Base-by-base conservation (phyloP, 2,888 invertebrate species). In the Lasioglossum zephyrum region DNA sequence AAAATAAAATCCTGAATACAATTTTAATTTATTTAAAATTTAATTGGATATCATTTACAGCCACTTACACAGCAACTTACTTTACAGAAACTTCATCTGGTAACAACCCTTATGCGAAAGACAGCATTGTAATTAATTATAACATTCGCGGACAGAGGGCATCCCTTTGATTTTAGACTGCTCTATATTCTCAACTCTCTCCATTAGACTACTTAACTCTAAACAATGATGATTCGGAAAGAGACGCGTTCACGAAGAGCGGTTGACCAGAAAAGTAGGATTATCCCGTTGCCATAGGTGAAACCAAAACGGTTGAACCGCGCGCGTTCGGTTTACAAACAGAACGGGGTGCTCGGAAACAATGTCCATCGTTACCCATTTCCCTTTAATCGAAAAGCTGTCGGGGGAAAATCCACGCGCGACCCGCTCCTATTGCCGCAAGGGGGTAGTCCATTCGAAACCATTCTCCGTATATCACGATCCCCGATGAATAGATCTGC, bases 301-400 rank as follows among this genome's bases (percentile, higher is more conserved):
- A 36, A 41, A n/a, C 18, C 36, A 69, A 69, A 49, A 63, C 57
- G 47, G 49, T 69, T 22, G 73, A 76, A 57, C n/a, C 74, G 73
- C 41, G 74, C 31, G 74, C 4, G 22, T 86, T 78, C 47, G 80
- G 66, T 86, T 73, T 73, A 47, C 75, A 72, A 60, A 72, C 49
- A 53, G 49, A 44, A 60, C 16, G 13, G 39, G 66, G 26, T 60
- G 77, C 41, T 47, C 44, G 57, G 66, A 76, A 85, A 86, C 79
- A 82, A 73, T 82, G 53, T 63, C 5, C 82, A 16, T 72, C 79
- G 78, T 70, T 85, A 49, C 36, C 81, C 44, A 74, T 36, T 85
- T 82, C 74, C 63, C 49, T 79, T 85, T 82, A 77, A 79, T 82
- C 86, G 79, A 74, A 70, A 77, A 73, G 49, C 81, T 73, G 57